Base-by-base conservation (phyloP, 1,140 invertebrate genomes). In the Brevipalpus yothersi region DNA sequence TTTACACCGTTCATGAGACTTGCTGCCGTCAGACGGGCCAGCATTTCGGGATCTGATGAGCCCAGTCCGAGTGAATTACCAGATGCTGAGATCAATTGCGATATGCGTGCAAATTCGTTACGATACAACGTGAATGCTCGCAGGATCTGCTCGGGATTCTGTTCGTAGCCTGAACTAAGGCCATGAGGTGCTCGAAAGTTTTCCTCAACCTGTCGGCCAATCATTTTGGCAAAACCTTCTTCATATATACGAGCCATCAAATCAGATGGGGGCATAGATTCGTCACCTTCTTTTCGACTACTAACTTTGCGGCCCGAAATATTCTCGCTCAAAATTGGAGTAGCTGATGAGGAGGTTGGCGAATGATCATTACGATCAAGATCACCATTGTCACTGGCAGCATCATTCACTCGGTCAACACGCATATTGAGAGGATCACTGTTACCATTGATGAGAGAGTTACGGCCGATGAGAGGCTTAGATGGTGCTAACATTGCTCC, bases 191-290 rank as follows among this genome's bases (percentile, higher is more conserved):
- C 60, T 15, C 63, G 62, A 54, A 64, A 67, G n/a, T 61, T 62
- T 56, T 65, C 66, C 42, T 65, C 65, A 19, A 67, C 64, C 45
- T 61, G 60, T 47, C 67, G 71, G 21, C 83, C 83, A 80, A 90
- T 88, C 17, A 96, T 77, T 69, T 94, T 93, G 51, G 85, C 82
- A 47, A 95, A 73, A 68, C 95, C 89, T 69, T 95, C 91, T 66
- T 96, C 88, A 69, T 97, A 97, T 66, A 97, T 91, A 67, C 88
- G 79, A 15, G 89, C 82, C 65, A 98, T 88, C 73, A 96, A 93
- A 69, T 96, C 93, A 72, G 93, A 90, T 3, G 53, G 7, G 1
- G n/a, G 10, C n/a, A 93, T 86, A 73, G 93, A 87, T 69, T 92
- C 88, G 69, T 90, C 88, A 10, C 11, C 19, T 4, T 47, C 49